Evolutionary conservation across 2,113 vertebrate genomes (phyloP).

Genomic region (Meles meles): DNA sequence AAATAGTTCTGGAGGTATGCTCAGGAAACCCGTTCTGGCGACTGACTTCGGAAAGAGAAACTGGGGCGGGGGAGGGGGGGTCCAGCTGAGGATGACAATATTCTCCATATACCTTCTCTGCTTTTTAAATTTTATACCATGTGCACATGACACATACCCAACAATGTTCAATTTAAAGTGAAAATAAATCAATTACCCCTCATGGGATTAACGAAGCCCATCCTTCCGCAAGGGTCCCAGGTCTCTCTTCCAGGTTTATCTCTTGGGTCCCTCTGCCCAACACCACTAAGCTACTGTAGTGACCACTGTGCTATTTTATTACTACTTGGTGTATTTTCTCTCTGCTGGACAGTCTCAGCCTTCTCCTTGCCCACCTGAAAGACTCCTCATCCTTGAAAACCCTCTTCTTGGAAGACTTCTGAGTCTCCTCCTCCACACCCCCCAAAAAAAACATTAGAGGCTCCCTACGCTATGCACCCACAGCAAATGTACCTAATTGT

Average conservation of each 20-base stretch:
- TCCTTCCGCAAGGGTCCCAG: neutral
- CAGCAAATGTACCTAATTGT: neutral
- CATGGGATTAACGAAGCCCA: neutral
- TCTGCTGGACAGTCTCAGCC: neutral
- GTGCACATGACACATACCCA: neutral
- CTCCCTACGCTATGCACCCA: neutral
- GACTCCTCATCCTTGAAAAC: neutral
- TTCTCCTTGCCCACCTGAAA: neutral
- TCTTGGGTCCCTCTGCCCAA: neutral
- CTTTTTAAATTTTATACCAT: neutral
- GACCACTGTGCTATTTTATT: neutral
- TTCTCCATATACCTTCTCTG: neutral
- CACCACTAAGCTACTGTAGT: neutral
- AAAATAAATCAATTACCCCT: neutral
- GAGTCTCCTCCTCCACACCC: neutral
- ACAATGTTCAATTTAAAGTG: neutral
- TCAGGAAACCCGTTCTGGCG: neutral
- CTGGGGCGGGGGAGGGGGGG: accelerated
- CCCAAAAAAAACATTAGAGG: neutral
- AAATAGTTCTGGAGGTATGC: neutral
- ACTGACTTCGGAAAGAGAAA: neutral
- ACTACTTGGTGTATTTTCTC: neutral
- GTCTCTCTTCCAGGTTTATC: neutral
- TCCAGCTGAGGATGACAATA: neutral
- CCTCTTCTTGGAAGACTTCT: neutral